Percentiles rank a stretch among this genome's conserved stretches.
Conservation (phyloP, 2,113 vertebrate species). For the chimpanzee (Pan troglodytes) region NHGRI_mPanTro3-v2.1_pri NC_072398.2:43505001-43505500, state of each 20-base stretch:
- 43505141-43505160: neutral
- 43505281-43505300: neutral
- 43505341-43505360: neutral
- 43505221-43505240: neutral
- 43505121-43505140: neutral
- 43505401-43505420: neutral
- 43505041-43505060: neutral
- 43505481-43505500: neutral
- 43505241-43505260: neutral
- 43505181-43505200: neutral
- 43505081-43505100: neutral
- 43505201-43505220: neutral
- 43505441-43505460: neutral
- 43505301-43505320: neutral
- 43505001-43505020: neutral
- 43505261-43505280: neutral
- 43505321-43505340: neutral
- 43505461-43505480: neutral
- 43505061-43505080: neutral
- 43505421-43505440: constrained; percentile 42
- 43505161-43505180: neutral
- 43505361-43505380: neutral
- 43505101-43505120: neutral
- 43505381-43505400: neutral
- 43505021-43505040: neutral